A percentile compares a stretch with the other conserved stretches of the same genome.
Conservation (phyloP, 2,888 invertebrate genomes). For the Frankliniella fusca region DNA sequence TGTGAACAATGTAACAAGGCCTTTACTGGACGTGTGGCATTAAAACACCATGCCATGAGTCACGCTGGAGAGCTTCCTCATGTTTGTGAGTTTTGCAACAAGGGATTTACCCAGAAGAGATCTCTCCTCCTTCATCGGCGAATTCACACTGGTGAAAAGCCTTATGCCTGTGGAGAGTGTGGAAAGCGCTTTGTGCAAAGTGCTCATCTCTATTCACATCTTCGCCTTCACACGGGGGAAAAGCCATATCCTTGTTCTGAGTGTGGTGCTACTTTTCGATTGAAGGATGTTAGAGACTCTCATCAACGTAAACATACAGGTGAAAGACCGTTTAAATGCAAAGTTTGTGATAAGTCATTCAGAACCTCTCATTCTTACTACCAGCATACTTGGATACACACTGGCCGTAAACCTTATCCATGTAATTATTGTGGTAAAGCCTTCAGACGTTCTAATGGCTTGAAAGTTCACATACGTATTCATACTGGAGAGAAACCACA, state of each 20-base stretch:
- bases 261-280: constrained; percentile 10
- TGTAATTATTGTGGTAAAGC: constrained; percentile 16
- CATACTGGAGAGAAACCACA: constrained; percentile 27
- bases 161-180: constrained; percentile 17
- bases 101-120: constrained; percentile 16
- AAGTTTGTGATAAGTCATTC: constrained; percentile 8
- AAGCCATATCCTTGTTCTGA: not conserved
- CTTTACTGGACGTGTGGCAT: not conserved
- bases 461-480: constrained; percentile 17
- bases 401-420: constrained; percentile 19
- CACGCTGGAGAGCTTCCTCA: not conserved
- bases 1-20: constrained; percentile 19
- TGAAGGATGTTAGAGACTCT: constrained; percentile 1
- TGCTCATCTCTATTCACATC: constrained; percentile 20
- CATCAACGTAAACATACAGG: constrained; percentile 28
- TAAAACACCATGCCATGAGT: not conserved
- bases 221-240: not conserved
- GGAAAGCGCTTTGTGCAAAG: constrained; percentile 23
- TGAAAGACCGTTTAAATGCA: constrained; percentile 27
- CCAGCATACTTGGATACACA: constrained; percentile 27
- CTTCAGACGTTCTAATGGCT: constrained; percentile 10
- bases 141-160: constrained; percentile 27
- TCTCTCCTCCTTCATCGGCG: constrained; percentile 5
- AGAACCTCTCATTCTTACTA: constrained; percentile 7
- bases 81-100: constrained; percentile 25